Percentiles rank a stretch among this genome's conserved stretches.
Conservation (phyloP, 2,888 invertebrate genomes). For the Steinernema scapterisci region DNA sequence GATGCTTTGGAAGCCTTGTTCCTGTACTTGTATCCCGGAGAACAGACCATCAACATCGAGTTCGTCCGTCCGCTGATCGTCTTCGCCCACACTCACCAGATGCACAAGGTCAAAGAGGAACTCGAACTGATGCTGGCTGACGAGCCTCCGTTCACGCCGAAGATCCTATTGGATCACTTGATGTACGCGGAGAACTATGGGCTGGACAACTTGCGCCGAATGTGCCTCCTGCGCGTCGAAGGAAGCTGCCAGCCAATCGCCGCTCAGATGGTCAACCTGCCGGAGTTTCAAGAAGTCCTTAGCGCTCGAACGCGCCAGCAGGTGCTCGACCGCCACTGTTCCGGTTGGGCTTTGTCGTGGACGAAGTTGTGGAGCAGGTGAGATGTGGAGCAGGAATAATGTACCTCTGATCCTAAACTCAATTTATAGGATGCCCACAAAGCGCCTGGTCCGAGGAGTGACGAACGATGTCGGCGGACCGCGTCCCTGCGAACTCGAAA, state of each 20-base stretch:
- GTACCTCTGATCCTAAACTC: background rate
- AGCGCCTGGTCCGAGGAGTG: conserved; percentile 19
- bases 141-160: conserved; percentile 45
- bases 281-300: conserved; percentile 5
- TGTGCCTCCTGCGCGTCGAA: conserved; percentile 46
- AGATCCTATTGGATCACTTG: conserved; percentile 44
- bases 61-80: conserved; percentile 52
- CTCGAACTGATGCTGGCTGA: conserved; percentile 43
- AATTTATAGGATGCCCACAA: conserved; percentile 32
- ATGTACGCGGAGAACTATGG: conserved; percentile 43
- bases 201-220: conserved; percentile 41
- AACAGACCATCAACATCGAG: conserved; percentile 40
- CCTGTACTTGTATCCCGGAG: conserved; percentile 45
- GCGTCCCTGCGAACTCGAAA: background rate
- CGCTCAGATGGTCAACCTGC: conserved; percentile 5
- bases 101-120: conserved; percentile 46
- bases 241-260: conserved; percentile 36
- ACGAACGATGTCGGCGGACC: conserved; percentile 22
- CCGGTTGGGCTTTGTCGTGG: conserved; percentile 33
- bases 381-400: background rate
- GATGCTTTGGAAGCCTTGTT: conserved; percentile 48
- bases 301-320: conserved; percentile 19
- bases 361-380: conserved; percentile 26
- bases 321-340: conserved; percentile 25
- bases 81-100: conserved; percentile 50